These are phyloP conservation scores for Ardeotis arabs DNA, from an alignment of 2,113 vertebrate species.

Conservation along the genomic window DNA sequence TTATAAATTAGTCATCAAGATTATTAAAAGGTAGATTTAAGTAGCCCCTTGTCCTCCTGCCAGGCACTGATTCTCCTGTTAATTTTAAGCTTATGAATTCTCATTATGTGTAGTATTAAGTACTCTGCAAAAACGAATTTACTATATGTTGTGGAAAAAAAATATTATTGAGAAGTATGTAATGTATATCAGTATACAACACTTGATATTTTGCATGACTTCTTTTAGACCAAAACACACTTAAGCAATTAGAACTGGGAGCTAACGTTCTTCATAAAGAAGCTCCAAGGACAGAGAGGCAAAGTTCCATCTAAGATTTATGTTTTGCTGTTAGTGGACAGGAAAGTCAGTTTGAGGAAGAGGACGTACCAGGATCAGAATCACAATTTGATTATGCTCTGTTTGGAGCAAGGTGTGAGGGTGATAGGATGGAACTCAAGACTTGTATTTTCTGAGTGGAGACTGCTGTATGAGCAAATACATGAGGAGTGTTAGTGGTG, in stretches of 20 bases:
- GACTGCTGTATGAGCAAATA: background rate
- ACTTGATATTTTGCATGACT: accelerated
- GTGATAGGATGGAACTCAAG: background rate
- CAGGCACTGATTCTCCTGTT: background rate
- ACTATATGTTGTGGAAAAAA: background rate
- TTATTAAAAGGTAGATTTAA: background rate
- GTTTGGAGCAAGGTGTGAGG: background rate
- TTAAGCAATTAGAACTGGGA: background rate
- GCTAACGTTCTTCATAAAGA: background rate
- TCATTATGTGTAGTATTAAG: background rate
- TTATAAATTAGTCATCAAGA: background rate
- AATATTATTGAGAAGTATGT: background rate
- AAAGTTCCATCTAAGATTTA: background rate
- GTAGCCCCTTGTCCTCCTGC: background rate
- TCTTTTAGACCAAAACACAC: background rate
- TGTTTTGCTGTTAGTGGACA: background rate
- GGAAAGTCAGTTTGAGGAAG: background rate
- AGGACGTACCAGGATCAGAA: background rate
- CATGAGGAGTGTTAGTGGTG: background rate
- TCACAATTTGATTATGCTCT: background rate
- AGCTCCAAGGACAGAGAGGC: background rate
- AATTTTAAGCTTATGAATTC: background rate
- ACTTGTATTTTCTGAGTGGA: background rate
- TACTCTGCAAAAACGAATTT: background rate
- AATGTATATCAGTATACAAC: background rate